Evolutionary conservation across 2,113 vertebrate species (phyloP), one percentile per base, ranked within the genome.

Genomic region (Hyla sarda): DNA sequence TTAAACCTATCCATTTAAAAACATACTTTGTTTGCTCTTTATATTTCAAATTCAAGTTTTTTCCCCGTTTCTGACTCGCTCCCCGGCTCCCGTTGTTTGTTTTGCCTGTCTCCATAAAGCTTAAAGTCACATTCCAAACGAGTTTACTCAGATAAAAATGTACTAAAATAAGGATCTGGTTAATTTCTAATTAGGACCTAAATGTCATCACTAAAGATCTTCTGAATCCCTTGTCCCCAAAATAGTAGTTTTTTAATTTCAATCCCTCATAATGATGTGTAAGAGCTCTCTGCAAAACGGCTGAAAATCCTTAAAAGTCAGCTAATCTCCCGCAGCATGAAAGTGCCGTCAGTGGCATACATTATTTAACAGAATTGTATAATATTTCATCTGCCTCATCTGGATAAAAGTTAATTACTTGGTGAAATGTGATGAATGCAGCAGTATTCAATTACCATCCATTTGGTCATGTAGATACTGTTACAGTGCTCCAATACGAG

Each of bases 341-440:
- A 86, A 45, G 84, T 86, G 76, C 84, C 62, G 65, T 86, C 65
- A 80, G 84, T 86, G 84, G 84, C 76, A 86, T 86, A 56, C 84
- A 86, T 86, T 86, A 86, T 86, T 86, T 86, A 86, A 86, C 65
- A 73, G 84, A 86, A 86, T 80, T 81, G 84, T 86, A 80, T 86
- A 81, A 86, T 86, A 86, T 86, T 86, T 86, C 84, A 86, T 84
- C 73, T 77, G 83, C 83, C 83, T 84, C 83, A 84, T 86, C 84
- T 81, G 84, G 84, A 80, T 86, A 81, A 86, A 86, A 86, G 84
- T 86, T 86, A 86, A 86, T 86, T 86, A 86, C 84, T 86, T 80
- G 84, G 84, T 86, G 84, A 86, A 86, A 86, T 86, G 76, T 86
- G 84, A 86, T 86, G 78, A 86, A 86, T 86, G 62, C 50, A 21